Conservation (phyloP, 2,888 invertebrate genomes). For the Atethmia centrago region DNA sequence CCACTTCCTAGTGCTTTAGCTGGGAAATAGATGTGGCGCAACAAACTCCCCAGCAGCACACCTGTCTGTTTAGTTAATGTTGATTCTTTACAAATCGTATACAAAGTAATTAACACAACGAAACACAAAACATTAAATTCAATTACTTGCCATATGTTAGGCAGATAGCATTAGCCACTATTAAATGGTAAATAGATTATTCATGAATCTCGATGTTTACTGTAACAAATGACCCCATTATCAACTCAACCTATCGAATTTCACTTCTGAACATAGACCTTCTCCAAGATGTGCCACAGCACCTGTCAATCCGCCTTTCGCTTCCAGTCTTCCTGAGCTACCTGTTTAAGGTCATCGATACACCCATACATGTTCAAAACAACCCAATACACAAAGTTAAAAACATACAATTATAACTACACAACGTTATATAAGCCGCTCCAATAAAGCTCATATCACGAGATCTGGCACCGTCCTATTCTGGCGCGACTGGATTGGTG, state of each 20-base stretch:
- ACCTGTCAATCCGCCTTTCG: not conserved
- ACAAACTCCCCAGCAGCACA: no score
- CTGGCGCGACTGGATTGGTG: conserved; percentile 75
- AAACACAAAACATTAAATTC: no score
- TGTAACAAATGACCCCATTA: not conserved
- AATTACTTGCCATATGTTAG: no score
- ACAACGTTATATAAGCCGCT: conserved; percentile 68
- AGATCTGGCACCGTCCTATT: conserved; percentile 76
- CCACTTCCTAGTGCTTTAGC: no score
- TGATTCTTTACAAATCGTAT: no score
- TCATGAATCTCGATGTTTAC: not conserved
- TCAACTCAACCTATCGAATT: not conserved
- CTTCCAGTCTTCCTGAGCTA: not conserved
- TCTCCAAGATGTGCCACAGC: not conserved
- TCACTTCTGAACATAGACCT: not conserved
- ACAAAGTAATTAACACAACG: no score
- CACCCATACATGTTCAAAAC: not conserved
- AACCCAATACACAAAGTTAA: conserved; percentile 30
- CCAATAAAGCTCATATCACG: conserved; percentile 75
- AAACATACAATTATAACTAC: conserved; percentile 63
- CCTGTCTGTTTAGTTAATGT: no score
- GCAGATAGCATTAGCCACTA: no score
- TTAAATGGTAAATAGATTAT: not conserved
- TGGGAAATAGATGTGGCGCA: no score
- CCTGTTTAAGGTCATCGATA: not conserved